Evolutionary conservation across 1,140 invertebrate genomes (phyloP).

Genomic region (Drosophila guanche): DNA sequence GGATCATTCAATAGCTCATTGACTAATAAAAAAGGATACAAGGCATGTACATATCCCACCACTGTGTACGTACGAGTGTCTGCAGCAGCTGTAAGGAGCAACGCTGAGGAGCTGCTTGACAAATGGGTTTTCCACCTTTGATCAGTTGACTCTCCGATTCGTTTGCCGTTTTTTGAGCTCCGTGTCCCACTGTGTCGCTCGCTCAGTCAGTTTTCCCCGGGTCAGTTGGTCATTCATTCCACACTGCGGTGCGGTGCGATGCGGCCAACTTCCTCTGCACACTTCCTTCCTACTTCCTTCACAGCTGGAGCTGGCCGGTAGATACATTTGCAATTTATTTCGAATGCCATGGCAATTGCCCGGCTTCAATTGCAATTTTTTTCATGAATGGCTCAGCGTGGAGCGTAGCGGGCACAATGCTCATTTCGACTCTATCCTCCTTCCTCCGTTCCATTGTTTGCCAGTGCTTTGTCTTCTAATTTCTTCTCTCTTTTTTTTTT

Average conservation of each 20-base stretch:
- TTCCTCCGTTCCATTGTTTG: constrained; percentile 9
- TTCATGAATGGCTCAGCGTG: constrained; percentile 66
- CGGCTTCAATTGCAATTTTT: constrained; percentile 63
- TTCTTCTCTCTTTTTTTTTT: constrained; percentile 18
- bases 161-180: constrained; percentile 12
- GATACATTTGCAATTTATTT: constrained; percentile 80
- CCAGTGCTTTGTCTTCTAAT: constrained; percentile 31
- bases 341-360: constrained; percentile 65
- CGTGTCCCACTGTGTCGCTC: constrained; percentile 60
- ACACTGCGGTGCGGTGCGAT: constrained; percentile 4
- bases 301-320: constrained; percentile 41
- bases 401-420: constrained; percentile 11
- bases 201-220: constrained; percentile 8
- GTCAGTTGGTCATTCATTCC: constrained; percentile 10
- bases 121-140: constrained; percentile 60
- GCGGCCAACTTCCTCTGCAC: constrained; percentile 55
- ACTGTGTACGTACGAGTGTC: constrained; percentile 13
- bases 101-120: constrained; percentile 63
- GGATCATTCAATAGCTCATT: constrained; percentile 61
- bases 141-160: constrained; percentile 4
- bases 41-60: constrained; percentile 13
- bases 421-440: constrained; percentile 7
- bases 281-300: constrained; percentile 77
- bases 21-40: constrained; percentile 62
- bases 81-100: constrained; percentile 42